Base-by-base conservation (phyloP, 1,140 invertebrate genomes). In the Globodera rostochiensis region DNA sequence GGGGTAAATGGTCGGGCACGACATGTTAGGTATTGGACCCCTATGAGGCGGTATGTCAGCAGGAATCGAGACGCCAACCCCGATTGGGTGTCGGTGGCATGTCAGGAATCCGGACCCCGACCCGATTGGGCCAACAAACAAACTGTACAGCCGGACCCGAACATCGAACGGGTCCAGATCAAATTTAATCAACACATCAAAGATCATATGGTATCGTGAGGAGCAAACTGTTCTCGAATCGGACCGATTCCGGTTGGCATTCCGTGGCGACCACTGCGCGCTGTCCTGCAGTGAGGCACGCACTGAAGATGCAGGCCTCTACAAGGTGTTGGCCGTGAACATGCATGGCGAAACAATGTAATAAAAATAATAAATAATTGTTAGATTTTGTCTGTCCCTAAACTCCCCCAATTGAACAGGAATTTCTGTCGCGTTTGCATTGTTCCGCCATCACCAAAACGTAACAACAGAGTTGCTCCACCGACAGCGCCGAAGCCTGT, bases 341-440 rank as follows among this genome's bases (percentile, higher is more conserved):
- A 81, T 85, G 46, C 88, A 91, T 47, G 91, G 91, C 25, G 86
- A 87, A 73, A 90, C 90, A 21, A 88, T 90, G 45, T 36, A 36
- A 36, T 36, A 36, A 36, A 36, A 36, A 36, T 36, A 36, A 36
- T 36, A 25, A 25, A 25, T 36, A 36, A 36, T 36, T 36, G 36
- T 36, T 36, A 3, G 36, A 36, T 36, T 36, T 36, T 36, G 36
- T 36, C 36, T 36, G 36, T 36, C 36, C 36, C 36, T 36, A 36
- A 36, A 2, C 36, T 36, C 36, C 36, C 36, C 36, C 36, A 36
- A 2, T 36, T 36, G 36, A 36, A 36, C 36, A 36, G 36, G 36
- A 91, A 90, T 80, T 83, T 86, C 57, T 91, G 90, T 77, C 84
- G 87, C 66, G 49, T 89, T 7, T 76, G 84, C 57, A 87, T 88